Evolutionary conservation across 2,113 vertebrate genomes (phyloP).

Genomic region (Cryptotis parvus): DNA sequence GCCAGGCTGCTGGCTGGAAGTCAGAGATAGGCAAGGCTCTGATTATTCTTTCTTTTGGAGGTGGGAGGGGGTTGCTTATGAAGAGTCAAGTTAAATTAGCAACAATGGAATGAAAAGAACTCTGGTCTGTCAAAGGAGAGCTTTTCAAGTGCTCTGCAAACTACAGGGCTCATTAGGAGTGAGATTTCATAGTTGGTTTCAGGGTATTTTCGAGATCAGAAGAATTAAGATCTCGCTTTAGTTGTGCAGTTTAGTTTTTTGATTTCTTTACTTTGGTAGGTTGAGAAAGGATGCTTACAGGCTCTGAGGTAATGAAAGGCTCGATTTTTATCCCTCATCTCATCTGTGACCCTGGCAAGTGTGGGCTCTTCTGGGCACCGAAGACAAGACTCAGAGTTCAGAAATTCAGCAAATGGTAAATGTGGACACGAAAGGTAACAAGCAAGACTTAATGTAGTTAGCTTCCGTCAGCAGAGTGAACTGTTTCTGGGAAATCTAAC

Average conservation of each 20-base stretch:
- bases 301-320: conserved; percentile 7
- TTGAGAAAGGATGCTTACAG: not conserved
- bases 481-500: not conserved
- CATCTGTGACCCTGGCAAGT: not conserved
- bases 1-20: conserved; percentile 69
- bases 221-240: conserved; percentile 6
- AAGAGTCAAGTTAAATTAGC: conserved; percentile 78
- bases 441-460: not conserved
- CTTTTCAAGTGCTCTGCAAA: conserved; percentile 14
- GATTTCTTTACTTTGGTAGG: conserved; percentile 26
- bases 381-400: conserved; percentile 26
- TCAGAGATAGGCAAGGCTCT: conserved; percentile 45
- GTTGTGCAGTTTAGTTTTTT: conserved; percentile 2
- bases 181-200: conserved; percentile 5
- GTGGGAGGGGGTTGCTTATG: conserved; percentile 53
- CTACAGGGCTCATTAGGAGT: not conserved
- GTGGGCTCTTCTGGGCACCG: not conserved
- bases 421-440: not conserved
- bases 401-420: not conserved
- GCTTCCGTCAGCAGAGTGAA: not conserved
- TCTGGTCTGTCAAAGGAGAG: conserved; percentile 59
- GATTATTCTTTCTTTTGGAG: conserved; percentile 67
- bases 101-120: conserved; percentile 54
- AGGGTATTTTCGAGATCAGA: not conserved
- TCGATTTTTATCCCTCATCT: conserved; percentile 30